Evolutionary conservation across 2,888 invertebrate species (phyloP).

Genomic region (Coleophora flavipennella): DNA sequence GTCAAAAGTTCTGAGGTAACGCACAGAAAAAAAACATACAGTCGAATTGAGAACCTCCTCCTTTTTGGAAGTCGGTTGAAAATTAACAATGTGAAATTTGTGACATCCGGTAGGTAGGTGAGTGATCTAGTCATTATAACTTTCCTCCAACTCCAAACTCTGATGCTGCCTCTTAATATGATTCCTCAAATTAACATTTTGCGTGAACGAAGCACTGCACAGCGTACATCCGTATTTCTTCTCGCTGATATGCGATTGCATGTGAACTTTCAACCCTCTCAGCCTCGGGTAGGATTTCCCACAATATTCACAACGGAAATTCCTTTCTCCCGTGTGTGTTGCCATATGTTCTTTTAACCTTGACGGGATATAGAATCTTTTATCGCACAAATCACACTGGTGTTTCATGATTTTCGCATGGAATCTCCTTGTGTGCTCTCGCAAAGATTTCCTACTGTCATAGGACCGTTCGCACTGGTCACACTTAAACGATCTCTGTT

Average conservation of each 20-base stretch:
- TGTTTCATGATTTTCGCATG: constrained; percentile 58
- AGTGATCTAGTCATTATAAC: neutral
- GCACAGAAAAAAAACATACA: no score
- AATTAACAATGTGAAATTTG: no score
- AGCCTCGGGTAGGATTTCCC: constrained; percentile 55
- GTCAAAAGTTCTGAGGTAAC: no score
- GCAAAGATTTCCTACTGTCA: constrained; percentile 49
- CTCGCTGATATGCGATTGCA: constrained; percentile 67
- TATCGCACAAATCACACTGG: constrained; percentile 67
- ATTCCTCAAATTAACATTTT: constrained; percentile 69
- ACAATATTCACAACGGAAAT: constrained; percentile 51
- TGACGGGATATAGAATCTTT: constrained; percentile 46
- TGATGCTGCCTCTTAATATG: constrained; percentile 66
- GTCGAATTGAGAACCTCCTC: no score
- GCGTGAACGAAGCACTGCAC: constrained; percentile 69
- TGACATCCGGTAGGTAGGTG: no score
- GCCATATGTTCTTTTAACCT: constrained; percentile 53
- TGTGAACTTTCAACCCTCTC: constrained; percentile 63
- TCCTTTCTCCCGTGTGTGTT: constrained; percentile 57
- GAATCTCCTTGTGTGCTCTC: constrained; percentile 49
- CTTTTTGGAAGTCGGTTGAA: no score
- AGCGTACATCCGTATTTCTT: constrained; percentile 64
- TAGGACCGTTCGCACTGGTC: constrained; percentile 52
- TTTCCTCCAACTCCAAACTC: constrained; percentile 19
- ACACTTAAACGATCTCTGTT: constrained; percentile 45